Percentiles rank a stretch among this genome's conserved stretches.
These are phyloP conservation scores for Diogma glabrata DNA, from an alignment of 2,888 invertebrate species.

Conservation along the genomic window DNA sequence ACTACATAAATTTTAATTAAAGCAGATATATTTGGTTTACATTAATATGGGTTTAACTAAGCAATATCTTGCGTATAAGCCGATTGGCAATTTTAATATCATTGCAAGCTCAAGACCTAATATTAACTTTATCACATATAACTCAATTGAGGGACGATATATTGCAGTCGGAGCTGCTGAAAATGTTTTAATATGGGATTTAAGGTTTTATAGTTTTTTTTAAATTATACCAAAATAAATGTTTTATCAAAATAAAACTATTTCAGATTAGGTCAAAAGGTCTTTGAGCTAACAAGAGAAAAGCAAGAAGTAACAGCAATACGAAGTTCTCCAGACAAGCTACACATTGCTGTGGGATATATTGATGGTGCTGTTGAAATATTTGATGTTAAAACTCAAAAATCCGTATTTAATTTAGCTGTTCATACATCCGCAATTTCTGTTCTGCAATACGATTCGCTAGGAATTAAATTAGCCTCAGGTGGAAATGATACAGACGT, in stretches of 20 bases:
- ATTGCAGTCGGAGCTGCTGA: conserved; percentile 89
- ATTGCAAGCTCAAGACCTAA: conserved; percentile 73
- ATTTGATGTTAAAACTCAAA: conserved; percentile 61
- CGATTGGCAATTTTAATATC: conserved; percentile 77
- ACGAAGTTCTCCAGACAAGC: conserved; percentile 61
- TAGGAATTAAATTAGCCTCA: conserved; percentile 76
- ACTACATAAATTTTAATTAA: too few relatives aligned
- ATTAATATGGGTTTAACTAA: conserved; percentile 83
- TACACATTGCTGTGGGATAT: conserved; percentile 83
- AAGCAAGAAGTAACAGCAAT: conserved; percentile 68
- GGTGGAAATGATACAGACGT: conserved; percentile 85
- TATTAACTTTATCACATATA: conserved; percentile 62
- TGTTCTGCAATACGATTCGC: conserved; percentile 66
- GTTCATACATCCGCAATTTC: conserved; percentile 83
- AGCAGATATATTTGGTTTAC: too few relatives aligned
- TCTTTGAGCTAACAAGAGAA: conserved; percentile 67
- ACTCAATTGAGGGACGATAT: conserved; percentile 68
- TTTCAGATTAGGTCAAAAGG: conserved; percentile 42
- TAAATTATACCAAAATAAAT: not conserved
- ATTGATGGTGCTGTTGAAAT: conserved; percentile 77
- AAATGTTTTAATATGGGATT: conserved; percentile 89
- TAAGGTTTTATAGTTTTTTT: conserved; percentile 41
- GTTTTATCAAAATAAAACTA: not conserved
- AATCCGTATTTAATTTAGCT: conserved; percentile 55
- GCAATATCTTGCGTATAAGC: conserved; percentile 83